Evolutionary conservation across 1,140 invertebrate species (phyloP).

Genomic region (Macrosteles quadrilineatus): DNA sequence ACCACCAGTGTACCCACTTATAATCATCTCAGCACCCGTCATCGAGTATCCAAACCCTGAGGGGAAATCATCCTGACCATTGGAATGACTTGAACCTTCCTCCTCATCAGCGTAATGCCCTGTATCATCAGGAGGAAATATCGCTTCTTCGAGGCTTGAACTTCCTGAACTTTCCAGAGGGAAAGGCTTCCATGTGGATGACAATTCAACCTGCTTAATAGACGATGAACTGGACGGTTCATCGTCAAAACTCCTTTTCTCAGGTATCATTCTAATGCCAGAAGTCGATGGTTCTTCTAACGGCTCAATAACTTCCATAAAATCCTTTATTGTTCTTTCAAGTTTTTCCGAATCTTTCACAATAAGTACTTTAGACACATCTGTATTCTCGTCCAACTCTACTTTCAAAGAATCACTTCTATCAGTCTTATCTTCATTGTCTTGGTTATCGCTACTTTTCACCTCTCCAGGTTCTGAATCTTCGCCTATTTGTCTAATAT

Average conservation of each 20-base stretch:
- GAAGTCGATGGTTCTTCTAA: slow-evolving; percentile 33
- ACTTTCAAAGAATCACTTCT: slow-evolving; percentile 20
- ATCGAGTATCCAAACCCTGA: slow-evolving; percentile 70
- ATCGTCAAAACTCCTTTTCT: slow-evolving; percentile 44
- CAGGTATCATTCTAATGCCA: slow-evolving; percentile 39
- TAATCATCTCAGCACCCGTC: slow-evolving; percentile 63
- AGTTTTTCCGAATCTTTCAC: slow-evolving; percentile 24
- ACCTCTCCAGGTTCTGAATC: slow-evolving; percentile 36
- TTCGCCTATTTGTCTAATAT: slow-evolving; percentile 42
- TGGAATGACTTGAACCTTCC: slow-evolving; percentile 57
- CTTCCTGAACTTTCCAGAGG: slow-evolving; percentile 77
- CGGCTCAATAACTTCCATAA: slow-evolving; percentile 32
- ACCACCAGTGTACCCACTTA: slow-evolving; percentile 62
- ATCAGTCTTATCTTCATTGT: slow-evolving; percentile 20
- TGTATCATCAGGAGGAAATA: slow-evolving; percentile 71
- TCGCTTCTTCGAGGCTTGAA: slow-evolving; percentile 79
- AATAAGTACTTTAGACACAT: slow-evolving; percentile 19
- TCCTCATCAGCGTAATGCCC: slow-evolving; percentile 53
- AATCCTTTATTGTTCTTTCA: slow-evolving; percentile 29
- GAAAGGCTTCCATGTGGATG: slow-evolving; percentile 75
- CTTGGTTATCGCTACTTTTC: slow-evolving; percentile 21
- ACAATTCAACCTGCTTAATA: slow-evolving; percentile 40
- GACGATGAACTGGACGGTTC: slow-evolving; percentile 42
- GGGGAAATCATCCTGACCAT: slow-evolving; percentile 70
- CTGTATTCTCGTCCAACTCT: slow-evolving; percentile 22